These are phyloP conservation scores for Arge pagana DNA, from an alignment of 2,888 invertebrate genomes.

Conservation along the genomic window DNA sequence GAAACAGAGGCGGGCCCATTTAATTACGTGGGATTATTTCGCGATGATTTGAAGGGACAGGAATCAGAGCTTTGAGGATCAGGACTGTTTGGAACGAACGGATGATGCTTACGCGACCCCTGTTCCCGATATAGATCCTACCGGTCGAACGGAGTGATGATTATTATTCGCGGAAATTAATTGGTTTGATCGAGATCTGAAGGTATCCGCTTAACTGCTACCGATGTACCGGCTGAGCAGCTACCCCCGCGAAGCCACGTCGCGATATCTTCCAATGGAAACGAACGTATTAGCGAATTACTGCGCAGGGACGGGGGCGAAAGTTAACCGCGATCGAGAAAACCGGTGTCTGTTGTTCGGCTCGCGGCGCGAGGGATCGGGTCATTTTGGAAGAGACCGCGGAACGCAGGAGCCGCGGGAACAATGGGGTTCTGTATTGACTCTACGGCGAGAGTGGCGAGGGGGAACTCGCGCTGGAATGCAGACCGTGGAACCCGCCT, in stretches of 20 bases:
- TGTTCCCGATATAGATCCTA: neutral
- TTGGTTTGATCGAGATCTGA: conserved; percentile 12
- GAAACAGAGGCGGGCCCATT: too few species aligned
- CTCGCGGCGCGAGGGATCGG: neutral
- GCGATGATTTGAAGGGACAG: conserved; percentile 21
- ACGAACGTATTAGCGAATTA: too few species aligned
- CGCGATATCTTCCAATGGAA: too few species aligned
- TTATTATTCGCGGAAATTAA: conserved; percentile 8
- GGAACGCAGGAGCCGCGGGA: conserved; percentile 2
- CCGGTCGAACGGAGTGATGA: conserved; percentile 6
- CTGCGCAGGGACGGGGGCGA: too few species aligned
- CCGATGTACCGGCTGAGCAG: too few species aligned
- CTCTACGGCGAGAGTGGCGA: too few species aligned
- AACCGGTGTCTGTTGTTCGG: too few species aligned
- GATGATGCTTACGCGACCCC: neutral
- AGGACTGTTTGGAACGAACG: conserved; percentile 12
- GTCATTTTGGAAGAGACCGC: neutral
- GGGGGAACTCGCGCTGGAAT: conserved; percentile 41
- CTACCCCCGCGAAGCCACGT: too few species aligned
- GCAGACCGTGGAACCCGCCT: conserved; percentile 34
- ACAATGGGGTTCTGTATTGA: neutral
- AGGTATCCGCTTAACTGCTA: conserved; percentile 9
- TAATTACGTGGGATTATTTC: conserved; percentile 38
- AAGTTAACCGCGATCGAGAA: too few species aligned
- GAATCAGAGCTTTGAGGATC: conserved; percentile 16